Evolutionary conservation across 2,797 vertebrate species (phyloP), one percentile per base, ranked within the genome.

Genomic region (Hippocampus kuda): DNA sequence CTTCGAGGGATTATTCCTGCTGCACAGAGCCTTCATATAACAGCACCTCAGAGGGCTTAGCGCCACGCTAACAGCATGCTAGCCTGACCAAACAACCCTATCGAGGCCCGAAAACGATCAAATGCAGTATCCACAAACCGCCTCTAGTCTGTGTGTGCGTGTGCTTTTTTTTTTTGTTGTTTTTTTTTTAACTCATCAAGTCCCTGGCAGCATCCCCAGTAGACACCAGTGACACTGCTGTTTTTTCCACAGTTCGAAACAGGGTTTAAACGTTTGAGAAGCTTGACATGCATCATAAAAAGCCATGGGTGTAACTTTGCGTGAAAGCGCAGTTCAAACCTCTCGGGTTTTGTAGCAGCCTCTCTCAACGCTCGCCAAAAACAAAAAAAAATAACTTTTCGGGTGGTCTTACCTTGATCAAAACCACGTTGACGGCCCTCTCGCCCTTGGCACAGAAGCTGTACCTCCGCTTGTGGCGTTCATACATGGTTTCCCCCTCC

Each of bases 401-500:
- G 22, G 26, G 20, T 7, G 26, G 26, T 16, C 54, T 83, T 96
- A 98, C 97, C 96, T 98, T 98, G 70, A 98, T 89, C 77, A 99
- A 82, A 73, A 98, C 94, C 85, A 98, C 96, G 65, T 97, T 95
- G 76, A 95, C 93, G 13, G 92, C 87, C 78, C 93, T 91, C 85
- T 96, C 93, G 67, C 92, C 93, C 81, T 92, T 96, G 86, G 95
- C 92, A 65, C 94, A 95, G 66, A 99, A 89, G 79, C 95, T 98
- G 84, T 99, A 99, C 73, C 94, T 92, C 86, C 95, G 89, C 86
- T 92, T 95, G 88, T 98, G 93, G 71, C 96, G 91, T 49, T 99
- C 97, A 15, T 98, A 99, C 97, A 99, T 99, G 78, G 80, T 79
- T 71, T 71, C 59, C 70, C 65, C 5, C 16, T 26, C 53, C 34